Conservation (phyloP, 2,113 vertebrate species). For the Petroica traversi region DNA sequence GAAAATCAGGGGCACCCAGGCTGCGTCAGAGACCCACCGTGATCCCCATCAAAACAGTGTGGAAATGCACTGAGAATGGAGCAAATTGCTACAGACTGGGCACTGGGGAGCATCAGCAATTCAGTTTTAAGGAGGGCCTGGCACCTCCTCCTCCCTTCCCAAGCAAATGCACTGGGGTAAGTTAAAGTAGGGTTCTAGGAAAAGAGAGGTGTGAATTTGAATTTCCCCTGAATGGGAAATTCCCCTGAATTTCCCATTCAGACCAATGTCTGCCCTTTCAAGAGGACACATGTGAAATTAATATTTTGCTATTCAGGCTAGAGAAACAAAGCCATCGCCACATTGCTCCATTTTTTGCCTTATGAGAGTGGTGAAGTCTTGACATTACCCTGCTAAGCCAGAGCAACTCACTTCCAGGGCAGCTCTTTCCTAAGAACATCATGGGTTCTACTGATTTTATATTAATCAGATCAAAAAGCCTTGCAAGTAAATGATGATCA, state of each 20-base stretch:
- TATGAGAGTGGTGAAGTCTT: neutral
- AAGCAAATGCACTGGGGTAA: neutral
- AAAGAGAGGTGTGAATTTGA: neutral
- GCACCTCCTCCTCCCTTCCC: neutral
- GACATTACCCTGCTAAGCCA: neutral
- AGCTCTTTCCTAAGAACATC: neutral
- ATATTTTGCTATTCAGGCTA: no score
- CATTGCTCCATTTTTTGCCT: neutral
- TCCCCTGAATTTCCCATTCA: neutral
- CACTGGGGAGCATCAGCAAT: fast-evolving
- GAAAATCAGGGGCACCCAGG: neutral
- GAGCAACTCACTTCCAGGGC: neutral
- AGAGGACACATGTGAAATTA: fast-evolving
- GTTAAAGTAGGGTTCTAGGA: neutral
- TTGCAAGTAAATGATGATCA: neutral
- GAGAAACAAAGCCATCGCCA: neutral
- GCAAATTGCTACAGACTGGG: neutral
- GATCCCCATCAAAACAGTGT: fast-evolving
- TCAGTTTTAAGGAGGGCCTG: neutral
- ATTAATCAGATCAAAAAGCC: neutral
- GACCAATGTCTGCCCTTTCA: neutral
- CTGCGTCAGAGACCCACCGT: neutral
- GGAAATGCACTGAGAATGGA: fast-evolving
- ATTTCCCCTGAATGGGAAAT: no score
- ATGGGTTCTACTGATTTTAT: neutral